Base-by-base conservation (phyloP, 2,113 vertebrate species). In the Gadus macrocephalus region DNA sequence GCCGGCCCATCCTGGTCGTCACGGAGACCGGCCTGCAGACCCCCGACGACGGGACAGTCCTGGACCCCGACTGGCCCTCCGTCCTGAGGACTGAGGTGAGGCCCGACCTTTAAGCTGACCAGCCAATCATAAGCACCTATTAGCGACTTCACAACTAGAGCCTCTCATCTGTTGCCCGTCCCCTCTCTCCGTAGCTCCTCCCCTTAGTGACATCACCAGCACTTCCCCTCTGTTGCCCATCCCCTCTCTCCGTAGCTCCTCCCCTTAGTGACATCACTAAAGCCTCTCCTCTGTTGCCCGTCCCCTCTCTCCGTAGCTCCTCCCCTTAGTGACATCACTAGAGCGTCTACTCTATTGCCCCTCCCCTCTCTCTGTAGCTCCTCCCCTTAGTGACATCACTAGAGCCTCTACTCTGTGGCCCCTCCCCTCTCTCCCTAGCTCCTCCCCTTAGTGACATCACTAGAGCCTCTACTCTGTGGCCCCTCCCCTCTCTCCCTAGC, bases 51-150 rank as follows among this genome's bases (percentile, higher is more conserved):
- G 95, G 96, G 1, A 95, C 95, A 0, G 79, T 96, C 81, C 75
- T 99, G 83, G 96, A 99, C 0, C 92, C 95, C 0, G 91, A 91
- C 9, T 97, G 94, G 94, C 92, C 95, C 31, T 95, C 89, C 2
- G 80, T 85, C 0, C 85, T 95, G 72, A 93, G 87, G 76, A 83
- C 90, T 53, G 91, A 93, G 86, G 97, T 98, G 81, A 55, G 87
- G 17, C 5, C 14, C 55, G 1, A 17, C 16, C n/a, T 58, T n/a
- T 6, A 17, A 7, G 17, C n/a, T 58, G 55, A 58, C n/a, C 3
- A 7, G n/a, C 14, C n/a, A 58, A n/a, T 17, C n/a, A 58, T 2
- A 49, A 49, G 42, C 55, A 58, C 5, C 3, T 58, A 58, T 58
- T 58, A 49, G 9, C n/a, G 55, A 58, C 42, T 14, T 49, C 42